These are phyloP conservation scores for Rattus norvegicus DNA, from an alignment of 2,113 vertebrate genomes.

Conservation along the genomic window GRCr8 NC_086033.1:81861501-81862000, in stretches of 20 bases:
- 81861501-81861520: neutral
- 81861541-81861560: neutral
- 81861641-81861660: neutral
- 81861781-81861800: slow-evolving; percentile 15
- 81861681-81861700: neutral
- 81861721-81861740: neutral
- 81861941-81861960: neutral
- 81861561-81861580: neutral
- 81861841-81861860: neutral
- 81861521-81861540: neutral
- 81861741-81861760: neutral
- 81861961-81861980: neutral
- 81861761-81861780: neutral
- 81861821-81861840: neutral
- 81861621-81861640: neutral
- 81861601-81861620: neutral
- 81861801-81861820: neutral
- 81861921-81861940: neutral
- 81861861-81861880: neutral
- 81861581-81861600: neutral
- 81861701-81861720: neutral
- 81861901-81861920: neutral
- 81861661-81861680: neutral
- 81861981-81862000: neutral
- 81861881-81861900: neutral